Percentiles rank a stretch among this genome's conserved stretches.
phyloP scores from a whole-genome alignment of 2,888 invertebrate genomes.

The Crossocerus cetratus region DNA sequence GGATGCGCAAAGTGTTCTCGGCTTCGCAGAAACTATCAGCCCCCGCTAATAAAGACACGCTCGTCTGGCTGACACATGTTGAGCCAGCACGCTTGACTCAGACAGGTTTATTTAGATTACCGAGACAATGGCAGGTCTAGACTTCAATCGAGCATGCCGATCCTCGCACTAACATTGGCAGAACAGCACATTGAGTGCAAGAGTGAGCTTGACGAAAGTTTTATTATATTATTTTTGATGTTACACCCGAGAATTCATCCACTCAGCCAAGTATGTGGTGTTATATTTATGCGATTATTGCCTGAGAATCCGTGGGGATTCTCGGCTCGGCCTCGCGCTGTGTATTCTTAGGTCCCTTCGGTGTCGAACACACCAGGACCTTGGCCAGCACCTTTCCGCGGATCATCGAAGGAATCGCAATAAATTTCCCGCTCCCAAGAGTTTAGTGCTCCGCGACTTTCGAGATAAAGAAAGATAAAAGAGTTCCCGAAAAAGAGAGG shows the following conservation, averaged over 20 bases:
- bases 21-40: too few relatives aligned
- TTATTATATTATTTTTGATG: conserved; percentile 40
- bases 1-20: too few relatives aligned
- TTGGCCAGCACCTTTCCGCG: conserved; percentile 3
- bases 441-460: too few relatives aligned
- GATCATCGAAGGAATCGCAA: not conserved
- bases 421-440: not conserved
- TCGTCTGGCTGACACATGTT: conserved; percentile 23
- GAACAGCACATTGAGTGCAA: too few relatives aligned
- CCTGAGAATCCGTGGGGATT: conserved; percentile 47
- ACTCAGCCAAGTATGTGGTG: conserved; percentile 54
- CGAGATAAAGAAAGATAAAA: not conserved
- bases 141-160: not conserved
- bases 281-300: conserved; percentile 66
- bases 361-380: conserved; percentile 34
- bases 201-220: too few relatives aligned
- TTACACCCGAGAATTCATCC: conserved; percentile 12
- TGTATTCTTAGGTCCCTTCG: conserved; percentile 50
- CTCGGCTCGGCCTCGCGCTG: conserved; percentile 36
- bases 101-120: conserved; percentile 38
- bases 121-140: not conserved
- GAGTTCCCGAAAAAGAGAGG: too few relatives aligned
- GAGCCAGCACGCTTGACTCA: conserved; percentile 24
- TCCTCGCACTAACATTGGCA: too few relatives aligned
- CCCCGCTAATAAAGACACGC: not conserved